A percentile compares a stretch with the other conserved stretches of the same genome.
phyloP scores from a whole-genome alignment of 2,797 vertebrate species.

The Thaleichthys pacificus region DNA sequence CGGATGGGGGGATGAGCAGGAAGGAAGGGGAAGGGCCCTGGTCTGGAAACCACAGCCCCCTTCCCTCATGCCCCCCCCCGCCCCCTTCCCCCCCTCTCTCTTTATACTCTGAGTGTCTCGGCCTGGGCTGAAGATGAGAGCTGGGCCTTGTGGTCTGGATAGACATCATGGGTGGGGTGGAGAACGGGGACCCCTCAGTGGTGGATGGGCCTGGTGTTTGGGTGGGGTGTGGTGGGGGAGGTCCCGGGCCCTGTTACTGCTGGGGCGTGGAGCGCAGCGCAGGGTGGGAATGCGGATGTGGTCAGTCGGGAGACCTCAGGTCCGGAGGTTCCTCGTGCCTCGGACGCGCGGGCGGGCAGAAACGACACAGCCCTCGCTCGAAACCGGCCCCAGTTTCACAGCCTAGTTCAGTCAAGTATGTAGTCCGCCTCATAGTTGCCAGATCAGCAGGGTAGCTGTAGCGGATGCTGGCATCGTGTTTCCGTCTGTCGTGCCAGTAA shows the following conservation, averaged over 20 bases:
- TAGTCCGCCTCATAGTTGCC: background rate
- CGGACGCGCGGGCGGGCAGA: no score
- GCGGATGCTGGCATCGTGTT: no score
- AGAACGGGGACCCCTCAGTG: constrained; percentile 29
- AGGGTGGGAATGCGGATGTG: background rate
- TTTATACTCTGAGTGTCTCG: constrained; percentile 18
- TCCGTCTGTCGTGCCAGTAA: constrained; percentile 28
- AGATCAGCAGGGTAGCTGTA: background rate
- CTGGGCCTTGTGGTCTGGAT: no score
- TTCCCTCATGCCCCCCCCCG: constrained; percentile 6
- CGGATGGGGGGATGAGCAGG: constrained; percentile 43
- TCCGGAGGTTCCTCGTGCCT: no score
- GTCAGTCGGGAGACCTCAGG: background rate
- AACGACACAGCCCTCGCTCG: no score
- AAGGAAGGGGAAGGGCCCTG: constrained; percentile 42
- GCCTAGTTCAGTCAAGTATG: no score
- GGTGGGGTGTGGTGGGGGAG: background rate
- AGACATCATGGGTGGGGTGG: background rate
- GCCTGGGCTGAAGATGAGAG: constrained; percentile 4
- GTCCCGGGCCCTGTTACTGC: no score
- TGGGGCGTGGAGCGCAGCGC: background rate
- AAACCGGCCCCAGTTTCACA: no score
- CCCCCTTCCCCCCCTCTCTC: constrained; percentile 26
- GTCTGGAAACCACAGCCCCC: constrained; percentile 35
- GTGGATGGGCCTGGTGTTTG: constrained; percentile 28